Conservation (phyloP, 2,797 vertebrate species). For the Chaetodon trifasciatus region DNA sequence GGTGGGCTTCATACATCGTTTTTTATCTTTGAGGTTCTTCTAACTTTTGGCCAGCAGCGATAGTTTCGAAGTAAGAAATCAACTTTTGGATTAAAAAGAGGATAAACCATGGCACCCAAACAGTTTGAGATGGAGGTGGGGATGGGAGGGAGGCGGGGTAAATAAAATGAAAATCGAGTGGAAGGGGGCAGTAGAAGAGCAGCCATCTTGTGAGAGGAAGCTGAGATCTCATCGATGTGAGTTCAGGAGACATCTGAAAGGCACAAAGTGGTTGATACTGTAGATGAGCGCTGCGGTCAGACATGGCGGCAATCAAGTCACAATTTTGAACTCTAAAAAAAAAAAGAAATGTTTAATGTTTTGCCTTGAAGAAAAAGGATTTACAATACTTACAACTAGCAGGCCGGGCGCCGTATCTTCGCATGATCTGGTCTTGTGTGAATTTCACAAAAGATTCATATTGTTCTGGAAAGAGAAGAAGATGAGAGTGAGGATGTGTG, state of each 20-base stretch:
- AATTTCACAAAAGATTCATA: slow-evolving; percentile 98
- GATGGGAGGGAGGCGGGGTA: slow-evolving; percentile 41
- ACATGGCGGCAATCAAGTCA: neutral
- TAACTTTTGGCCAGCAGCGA: slow-evolving; percentile 84
- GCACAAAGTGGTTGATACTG: neutral
- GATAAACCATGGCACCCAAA: slow-evolving; percentile 86
- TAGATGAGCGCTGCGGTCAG: neutral
- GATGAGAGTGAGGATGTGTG: neutral
- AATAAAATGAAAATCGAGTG: slow-evolving; percentile 73
- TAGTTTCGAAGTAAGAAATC: slow-evolving; percentile 77
- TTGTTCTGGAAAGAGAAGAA: slow-evolving; percentile 87
- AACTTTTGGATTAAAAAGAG: slow-evolving; percentile 77
- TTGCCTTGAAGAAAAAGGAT: neutral
- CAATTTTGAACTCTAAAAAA: neutral
- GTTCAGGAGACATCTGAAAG: slow-evolving; percentile 94
- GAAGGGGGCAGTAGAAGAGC: slow-evolving; percentile 73
- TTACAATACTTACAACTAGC: slow-evolving; percentile 90
- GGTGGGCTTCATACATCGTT: slow-evolving; percentile 64
- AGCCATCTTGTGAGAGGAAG: slow-evolving; percentile 88
- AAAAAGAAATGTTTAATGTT: neutral
- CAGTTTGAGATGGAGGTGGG: slow-evolving; percentile 70
- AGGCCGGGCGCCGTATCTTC: slow-evolving; percentile 93
- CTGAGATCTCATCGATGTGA: slow-evolving; percentile 80
- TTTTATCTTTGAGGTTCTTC: slow-evolving; percentile 67
- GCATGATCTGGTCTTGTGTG: slow-evolving; percentile 97